Percentiles rank a stretch among this genome's conserved stretches.
phyloP scores from a whole-genome alignment of 1,140 invertebrate species.

The Papilio xuthus region DNA sequence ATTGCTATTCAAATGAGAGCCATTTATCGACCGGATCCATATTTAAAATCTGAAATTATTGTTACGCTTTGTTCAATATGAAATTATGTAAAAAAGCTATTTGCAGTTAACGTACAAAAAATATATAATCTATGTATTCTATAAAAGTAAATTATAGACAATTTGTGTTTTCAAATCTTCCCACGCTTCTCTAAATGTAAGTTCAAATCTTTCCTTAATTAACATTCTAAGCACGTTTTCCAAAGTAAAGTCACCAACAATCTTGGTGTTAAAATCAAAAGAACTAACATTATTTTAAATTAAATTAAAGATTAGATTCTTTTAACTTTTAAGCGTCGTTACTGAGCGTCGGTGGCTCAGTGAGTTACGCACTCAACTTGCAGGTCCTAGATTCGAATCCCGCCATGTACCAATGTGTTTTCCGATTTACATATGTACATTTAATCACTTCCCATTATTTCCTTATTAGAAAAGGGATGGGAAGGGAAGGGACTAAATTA shows the following conservation, averaged over 20 bases:
- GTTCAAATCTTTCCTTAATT: neutral
- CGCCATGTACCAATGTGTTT: no score
- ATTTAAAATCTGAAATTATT: neutral
- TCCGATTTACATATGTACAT: no score
- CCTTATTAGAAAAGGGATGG: no score
- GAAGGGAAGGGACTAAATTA: no score
- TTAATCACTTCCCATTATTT: no score
- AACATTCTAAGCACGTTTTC: constrained; percentile 10
- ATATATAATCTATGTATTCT: neutral
- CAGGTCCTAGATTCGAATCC: no score
- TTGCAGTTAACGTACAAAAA: neutral
- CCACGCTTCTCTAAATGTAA: neutral
- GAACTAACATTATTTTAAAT: neutral
- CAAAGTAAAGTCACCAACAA: neutral
- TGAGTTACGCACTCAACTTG: no score
- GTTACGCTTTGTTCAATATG: neutral
- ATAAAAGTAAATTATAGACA: neutral
- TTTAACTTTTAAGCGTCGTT: no score
- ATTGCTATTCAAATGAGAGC: neutral
- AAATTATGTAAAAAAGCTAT: neutral
- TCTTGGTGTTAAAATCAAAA: neutral
- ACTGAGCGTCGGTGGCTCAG: no score
- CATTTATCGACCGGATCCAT: neutral
- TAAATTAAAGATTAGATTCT: neutral
- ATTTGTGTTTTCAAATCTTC: neutral